A percentile compares a stretch with the other conserved stretches of the same genome.
These are phyloP conservation scores for Rhinogobio ventralis DNA, from an alignment of 2,797 vertebrate genomes.

Conservation along the genomic window DNA sequence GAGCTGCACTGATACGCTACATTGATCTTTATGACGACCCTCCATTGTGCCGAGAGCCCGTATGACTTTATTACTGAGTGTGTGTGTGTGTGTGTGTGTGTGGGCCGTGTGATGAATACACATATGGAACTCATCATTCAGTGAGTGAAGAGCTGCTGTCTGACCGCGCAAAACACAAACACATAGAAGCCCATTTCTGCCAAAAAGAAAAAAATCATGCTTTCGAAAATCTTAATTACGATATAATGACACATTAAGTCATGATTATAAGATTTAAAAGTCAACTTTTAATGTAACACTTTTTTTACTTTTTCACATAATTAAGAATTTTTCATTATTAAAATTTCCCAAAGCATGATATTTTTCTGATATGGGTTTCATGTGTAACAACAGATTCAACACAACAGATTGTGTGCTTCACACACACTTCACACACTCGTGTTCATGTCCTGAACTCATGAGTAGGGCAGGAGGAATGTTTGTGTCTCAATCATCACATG, in stretches of 20 bases:
- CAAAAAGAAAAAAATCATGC: background rate
- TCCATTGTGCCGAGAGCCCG: constrained; percentile 45
- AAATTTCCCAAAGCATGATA: too few relatives aligned
- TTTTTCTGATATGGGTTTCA: too few relatives aligned
- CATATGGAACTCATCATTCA: constrained; percentile 44
- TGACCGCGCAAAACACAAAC: background rate
- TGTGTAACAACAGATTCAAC: too few relatives aligned
- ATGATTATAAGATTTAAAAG: background rate
- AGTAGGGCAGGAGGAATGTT: too few relatives aligned
- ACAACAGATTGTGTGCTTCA: too few relatives aligned
- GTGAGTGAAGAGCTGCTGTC: constrained; percentile 33
- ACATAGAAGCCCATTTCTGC: background rate
- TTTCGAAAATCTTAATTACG: background rate
- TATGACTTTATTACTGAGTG: constrained; percentile 34
- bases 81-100: constrained; percentile 6
- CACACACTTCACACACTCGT: too few relatives aligned
- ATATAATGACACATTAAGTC: background rate
- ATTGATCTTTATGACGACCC: constrained; percentile 57
- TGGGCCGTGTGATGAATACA: constrained; percentile 24
- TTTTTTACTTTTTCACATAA: too few relatives aligned
- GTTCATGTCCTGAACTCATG: too few relatives aligned
- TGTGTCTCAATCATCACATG: too few relatives aligned
- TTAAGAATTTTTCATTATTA: too few relatives aligned
- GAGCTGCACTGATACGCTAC: constrained; percentile 53
- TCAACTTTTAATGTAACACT: too few relatives aligned